phyloP scores from a whole-genome alignment of 37 sponge, comb jelly and placozoan genomes.

The Lycopodina hypogea region DNA sequence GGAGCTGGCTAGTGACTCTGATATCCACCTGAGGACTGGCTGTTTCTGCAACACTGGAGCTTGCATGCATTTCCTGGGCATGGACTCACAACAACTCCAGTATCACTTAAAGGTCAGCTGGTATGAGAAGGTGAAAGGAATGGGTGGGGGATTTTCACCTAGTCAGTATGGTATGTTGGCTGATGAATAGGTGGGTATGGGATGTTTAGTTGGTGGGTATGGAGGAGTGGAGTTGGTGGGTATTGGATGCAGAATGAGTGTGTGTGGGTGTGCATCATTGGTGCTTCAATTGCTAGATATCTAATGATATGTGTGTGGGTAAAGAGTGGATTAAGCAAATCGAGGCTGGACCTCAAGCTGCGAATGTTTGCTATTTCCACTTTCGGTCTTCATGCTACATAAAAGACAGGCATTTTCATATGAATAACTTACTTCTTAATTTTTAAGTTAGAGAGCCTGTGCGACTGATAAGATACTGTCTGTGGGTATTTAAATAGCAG shows the following conservation, averaged over 20 bases:
- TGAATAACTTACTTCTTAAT: too few relatives aligned
- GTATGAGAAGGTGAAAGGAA: not conserved
- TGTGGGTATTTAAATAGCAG: too few relatives aligned
- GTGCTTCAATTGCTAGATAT: too few relatives aligned
- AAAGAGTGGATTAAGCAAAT: too few relatives aligned
- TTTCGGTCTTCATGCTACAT: too few relatives aligned
- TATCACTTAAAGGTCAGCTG: slow-evolving; percentile 57
- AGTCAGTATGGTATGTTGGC: not conserved
- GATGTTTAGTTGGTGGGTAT: not conserved
- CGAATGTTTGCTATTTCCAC: too few relatives aligned
- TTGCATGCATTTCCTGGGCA: slow-evolving; percentile 68
- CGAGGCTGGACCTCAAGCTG: too few relatives aligned
- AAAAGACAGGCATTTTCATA: too few relatives aligned
- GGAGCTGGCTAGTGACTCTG: slow-evolving; percentile 49
- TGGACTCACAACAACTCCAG: slow-evolving; percentile 41
- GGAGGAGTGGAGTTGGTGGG: not conserved
- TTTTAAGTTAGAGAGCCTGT: too few relatives aligned
- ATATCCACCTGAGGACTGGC: slow-evolving; percentile 87
- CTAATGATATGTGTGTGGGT: too few relatives aligned
- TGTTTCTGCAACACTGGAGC: slow-evolving; percentile 97
- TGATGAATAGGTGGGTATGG: not conserved
- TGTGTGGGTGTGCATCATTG: not conserved
- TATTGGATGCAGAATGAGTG: not conserved
- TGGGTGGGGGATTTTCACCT: not conserved
- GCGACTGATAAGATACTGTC: too few relatives aligned